Conservation (phyloP, 1,140 invertebrate species). For the Harlomillsia oculata region DNA sequence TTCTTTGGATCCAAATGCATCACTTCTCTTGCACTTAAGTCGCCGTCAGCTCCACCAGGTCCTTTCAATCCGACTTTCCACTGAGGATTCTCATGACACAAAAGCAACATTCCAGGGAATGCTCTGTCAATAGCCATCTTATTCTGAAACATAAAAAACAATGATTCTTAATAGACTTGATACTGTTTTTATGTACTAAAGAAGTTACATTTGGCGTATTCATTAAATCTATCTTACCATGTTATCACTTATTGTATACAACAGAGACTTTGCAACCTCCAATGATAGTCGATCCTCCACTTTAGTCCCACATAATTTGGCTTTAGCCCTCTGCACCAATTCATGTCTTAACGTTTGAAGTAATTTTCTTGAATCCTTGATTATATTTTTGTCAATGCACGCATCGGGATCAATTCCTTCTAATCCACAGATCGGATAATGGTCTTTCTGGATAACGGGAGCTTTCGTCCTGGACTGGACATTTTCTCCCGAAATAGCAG, state of each 20-base stretch:
- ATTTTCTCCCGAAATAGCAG: too few relatives aligned
- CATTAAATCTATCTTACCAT: too few relatives aligned
- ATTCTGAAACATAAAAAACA: constrained; percentile 4
- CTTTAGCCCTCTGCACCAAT: constrained; percentile 17
- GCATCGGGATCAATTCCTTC: constrained; percentile 7
- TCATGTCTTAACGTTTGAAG: constrained; percentile 23
- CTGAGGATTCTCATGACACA: constrained; percentile 20
- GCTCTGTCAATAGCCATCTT: constrained; percentile 20
- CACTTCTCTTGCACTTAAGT: constrained; percentile 2
- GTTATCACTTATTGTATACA: too few relatives aligned
- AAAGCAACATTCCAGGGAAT: constrained; percentile 21
- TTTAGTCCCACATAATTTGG: constrained; percentile 4
- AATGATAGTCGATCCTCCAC: constrained; percentile 18
- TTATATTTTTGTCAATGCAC: constrained; percentile 1
- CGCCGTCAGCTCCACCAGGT: background rate
- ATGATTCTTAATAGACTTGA: too few relatives aligned
- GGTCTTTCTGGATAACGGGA: background rate
- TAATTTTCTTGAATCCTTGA: constrained; percentile 11
- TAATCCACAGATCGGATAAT: constrained; percentile 21
- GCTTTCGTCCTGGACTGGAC: too few relatives aligned
- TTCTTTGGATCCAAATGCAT: background rate
- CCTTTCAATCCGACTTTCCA: constrained; percentile 18
- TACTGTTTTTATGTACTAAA: too few relatives aligned
- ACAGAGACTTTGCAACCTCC: constrained; percentile 14
- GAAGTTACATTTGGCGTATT: too few relatives aligned